Conservation (phyloP, 2,113 vertebrate species). For the Orthonyx spaldingii region DNA sequence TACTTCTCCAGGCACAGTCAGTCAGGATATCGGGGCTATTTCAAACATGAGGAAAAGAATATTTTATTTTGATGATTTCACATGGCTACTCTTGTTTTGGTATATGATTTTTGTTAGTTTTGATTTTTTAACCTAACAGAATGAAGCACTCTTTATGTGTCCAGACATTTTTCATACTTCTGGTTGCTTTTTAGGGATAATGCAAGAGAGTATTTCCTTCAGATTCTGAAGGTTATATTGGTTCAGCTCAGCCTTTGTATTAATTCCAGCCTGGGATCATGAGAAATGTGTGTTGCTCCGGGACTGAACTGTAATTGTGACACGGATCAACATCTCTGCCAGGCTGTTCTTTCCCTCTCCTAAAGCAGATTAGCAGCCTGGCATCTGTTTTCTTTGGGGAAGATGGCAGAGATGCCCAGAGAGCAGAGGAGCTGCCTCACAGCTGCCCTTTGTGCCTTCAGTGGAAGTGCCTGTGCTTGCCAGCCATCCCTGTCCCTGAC, state of each 20-base stretch:
- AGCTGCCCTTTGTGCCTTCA: neutral
- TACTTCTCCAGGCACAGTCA: neutral
- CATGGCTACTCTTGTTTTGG: neutral
- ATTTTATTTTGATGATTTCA: neutral
- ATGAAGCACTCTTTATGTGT: neutral
- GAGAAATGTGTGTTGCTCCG: neutral
- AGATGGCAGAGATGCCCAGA: neutral
- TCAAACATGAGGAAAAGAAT: neutral
- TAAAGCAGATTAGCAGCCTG: slow-evolving; percentile 5
- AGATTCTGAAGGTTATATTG: neutral
- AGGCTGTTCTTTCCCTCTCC: neutral
- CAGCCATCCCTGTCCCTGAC: neutral
- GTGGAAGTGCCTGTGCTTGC: neutral
- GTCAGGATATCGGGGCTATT: neutral
- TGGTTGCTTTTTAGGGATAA: neutral
- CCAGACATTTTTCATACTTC: neutral
- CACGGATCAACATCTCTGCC: neutral
- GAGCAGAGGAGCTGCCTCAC: neutral
- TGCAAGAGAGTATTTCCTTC: neutral
- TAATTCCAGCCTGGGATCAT: neutral
- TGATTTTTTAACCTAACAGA: neutral
- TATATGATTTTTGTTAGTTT: neutral
- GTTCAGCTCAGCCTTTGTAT: neutral
- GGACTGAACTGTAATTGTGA: neutral
- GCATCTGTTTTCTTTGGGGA: neutral